These are phyloP conservation scores for Alloscopus bannaensis DNA, from an alignment of 2,888 invertebrate genomes.

Conservation along the genomic window DNA sequence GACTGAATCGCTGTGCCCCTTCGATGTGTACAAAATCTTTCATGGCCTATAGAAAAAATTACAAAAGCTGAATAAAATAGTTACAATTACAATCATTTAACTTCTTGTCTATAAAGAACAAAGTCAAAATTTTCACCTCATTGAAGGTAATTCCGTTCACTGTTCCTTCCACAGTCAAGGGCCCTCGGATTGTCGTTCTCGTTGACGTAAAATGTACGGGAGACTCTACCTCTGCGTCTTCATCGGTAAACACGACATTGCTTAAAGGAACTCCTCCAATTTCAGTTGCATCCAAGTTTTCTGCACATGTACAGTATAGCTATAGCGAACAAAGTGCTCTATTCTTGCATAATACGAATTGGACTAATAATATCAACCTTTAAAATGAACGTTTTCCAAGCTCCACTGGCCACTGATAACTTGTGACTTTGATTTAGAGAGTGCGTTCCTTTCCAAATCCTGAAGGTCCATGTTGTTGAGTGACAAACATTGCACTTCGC, in stretches of 20 bases:
- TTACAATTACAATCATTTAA: not conserved
- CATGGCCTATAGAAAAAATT: not conserved
- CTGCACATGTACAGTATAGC: constrained; percentile 21
- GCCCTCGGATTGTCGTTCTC: constrained; percentile 11
- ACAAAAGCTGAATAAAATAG: not conserved
- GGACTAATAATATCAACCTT: constrained; percentile 22
- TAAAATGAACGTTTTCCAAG: constrained; percentile 40
- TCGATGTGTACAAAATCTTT: not conserved
- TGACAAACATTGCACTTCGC: constrained; percentile 49
- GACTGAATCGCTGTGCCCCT: constrained; percentile 15
- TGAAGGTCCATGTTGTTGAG: constrained; percentile 59
- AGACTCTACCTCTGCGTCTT: constrained; percentile 30
- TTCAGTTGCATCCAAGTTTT: constrained; percentile 37
- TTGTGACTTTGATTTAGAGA: constrained; percentile 67
- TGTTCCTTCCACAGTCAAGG: constrained; percentile 4
- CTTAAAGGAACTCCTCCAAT: constrained; percentile 40
- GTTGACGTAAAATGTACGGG: constrained; percentile 32
- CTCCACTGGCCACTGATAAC: constrained; percentile 50
- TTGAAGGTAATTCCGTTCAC: constrained; percentile 41
- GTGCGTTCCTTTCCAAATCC: constrained; percentile 51
- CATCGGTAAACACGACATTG: constrained; percentile 54
- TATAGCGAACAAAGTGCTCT: no score
- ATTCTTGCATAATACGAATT: no score
- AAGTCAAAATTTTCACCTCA: constrained; percentile 6
- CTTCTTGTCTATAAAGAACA: not conserved